phyloP scores from a whole-genome alignment of 2,888 invertebrate genomes.

The Pseudanteris insignis region DNA sequence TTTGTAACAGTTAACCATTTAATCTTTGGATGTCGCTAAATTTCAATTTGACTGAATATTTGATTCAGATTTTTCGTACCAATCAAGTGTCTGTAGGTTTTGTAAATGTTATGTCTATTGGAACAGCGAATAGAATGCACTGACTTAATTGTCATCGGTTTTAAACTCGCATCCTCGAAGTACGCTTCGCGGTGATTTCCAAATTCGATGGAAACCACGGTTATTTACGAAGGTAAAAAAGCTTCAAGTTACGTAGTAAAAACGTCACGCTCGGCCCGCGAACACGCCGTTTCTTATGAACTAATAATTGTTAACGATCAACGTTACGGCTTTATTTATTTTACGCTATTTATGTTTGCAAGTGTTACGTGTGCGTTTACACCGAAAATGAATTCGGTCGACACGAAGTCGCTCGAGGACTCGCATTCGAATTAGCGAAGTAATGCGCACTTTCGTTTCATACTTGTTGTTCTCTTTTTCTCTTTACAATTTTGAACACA shows the following conservation, averaged over 20 bases:
- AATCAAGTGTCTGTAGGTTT: too few species aligned
- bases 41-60: too few species aligned
- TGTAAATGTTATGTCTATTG: too few species aligned
- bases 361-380: slow-evolving; percentile 45
- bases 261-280: slow-evolving; percentile 49
- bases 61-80: too few species aligned
- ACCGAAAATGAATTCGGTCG: slow-evolving; percentile 39
- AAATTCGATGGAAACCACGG: slow-evolving; percentile 16
- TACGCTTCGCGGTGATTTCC: slow-evolving; percentile 25
- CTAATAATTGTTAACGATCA: slow-evolving; percentile 49
- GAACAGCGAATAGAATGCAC: too few species aligned
- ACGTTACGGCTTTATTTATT: slow-evolving; percentile 44
- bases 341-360: slow-evolving; percentile 32
- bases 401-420: slow-evolving; percentile 28
- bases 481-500: slow-evolving; percentile 51
- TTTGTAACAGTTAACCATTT: too few species aligned
- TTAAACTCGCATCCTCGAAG: slow-evolving; percentile 27
- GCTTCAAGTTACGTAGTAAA: slow-evolving; percentile 33
- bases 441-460: slow-evolving; percentile 19
- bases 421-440: slow-evolving; percentile 21
- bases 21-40: too few species aligned
- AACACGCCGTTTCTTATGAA: slow-evolving; percentile 50
- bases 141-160: too few species aligned
- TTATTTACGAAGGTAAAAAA: slow-evolving; percentile 33
- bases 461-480: slow-evolving; percentile 31